Percentiles rank a stretch among this genome's conserved stretches.
These are phyloP conservation scores for Drosophila obscura DNA, from an alignment of 1,140 invertebrate genomes.

Conservation along the genomic window DNA sequence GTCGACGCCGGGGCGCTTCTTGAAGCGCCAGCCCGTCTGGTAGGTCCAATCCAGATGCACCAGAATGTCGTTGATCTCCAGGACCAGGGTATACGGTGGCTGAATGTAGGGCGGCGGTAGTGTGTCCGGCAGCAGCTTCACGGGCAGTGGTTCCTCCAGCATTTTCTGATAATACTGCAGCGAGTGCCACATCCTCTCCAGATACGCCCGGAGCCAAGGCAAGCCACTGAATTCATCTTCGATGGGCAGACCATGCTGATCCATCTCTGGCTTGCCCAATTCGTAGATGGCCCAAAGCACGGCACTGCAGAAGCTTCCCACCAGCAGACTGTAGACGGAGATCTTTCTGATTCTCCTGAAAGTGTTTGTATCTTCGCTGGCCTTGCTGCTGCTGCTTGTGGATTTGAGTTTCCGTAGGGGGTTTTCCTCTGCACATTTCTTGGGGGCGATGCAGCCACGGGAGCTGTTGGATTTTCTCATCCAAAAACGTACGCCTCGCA, in stretches of 20 bases:
- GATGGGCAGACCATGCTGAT: constrained; percentile 89
- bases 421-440: too few relatives aligned
- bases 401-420: not conserved
- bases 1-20: constrained; percentile 98
- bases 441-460: too few relatives aligned
- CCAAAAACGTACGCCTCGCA: too few relatives aligned
- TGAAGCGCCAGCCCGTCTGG: constrained; percentile 93
- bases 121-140: constrained; percentile 96
- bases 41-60: constrained; percentile 99
- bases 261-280: constrained; percentile 89
- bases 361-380: not conserved
- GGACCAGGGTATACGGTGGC: constrained; percentile 97
- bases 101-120: constrained; percentile 96
- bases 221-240: constrained; percentile 92
- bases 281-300: constrained; percentile 86
- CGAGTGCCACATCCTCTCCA: constrained; percentile 90
- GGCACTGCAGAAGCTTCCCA: constrained; percentile 83
- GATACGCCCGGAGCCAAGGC: constrained; percentile 88
- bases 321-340: constrained; percentile 75
- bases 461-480: too few relatives aligned
- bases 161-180: constrained; percentile 92
- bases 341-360: constrained; percentile 19
- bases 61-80: constrained; percentile 97
- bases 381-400: too few relatives aligned
- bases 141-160: constrained; percentile 96